These are phyloP conservation scores for Drosophila hawaiiensis DNA, from an alignment of 2,888 invertebrate species.

Conservation along the genomic window DNA sequence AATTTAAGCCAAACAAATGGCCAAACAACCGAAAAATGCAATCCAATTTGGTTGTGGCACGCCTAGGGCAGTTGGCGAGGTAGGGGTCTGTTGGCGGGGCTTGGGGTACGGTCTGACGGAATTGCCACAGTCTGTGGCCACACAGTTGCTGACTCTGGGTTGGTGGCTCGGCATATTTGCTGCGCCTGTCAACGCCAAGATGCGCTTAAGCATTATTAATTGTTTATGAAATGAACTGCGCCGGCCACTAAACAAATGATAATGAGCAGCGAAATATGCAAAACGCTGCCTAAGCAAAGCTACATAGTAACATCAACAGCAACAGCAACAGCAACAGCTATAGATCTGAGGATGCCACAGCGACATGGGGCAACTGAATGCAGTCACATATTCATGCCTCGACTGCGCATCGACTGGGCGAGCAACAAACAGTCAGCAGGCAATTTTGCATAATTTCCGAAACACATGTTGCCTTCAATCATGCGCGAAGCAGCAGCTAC, in stretches of 20 bases:
- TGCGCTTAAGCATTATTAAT: conserved; percentile 80
- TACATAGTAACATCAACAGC: conserved; percentile 3
- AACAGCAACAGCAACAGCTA: conserved; percentile 9
- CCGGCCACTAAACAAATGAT: conserved; percentile 71
- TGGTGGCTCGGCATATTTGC: conserved; percentile 57
- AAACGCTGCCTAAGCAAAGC: conserved; percentile 54
- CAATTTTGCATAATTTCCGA: conserved; percentile 82
- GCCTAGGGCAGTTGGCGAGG: conserved; percentile 13
- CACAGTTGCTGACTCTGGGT: conserved; percentile 43
- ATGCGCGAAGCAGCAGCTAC: conserved; percentile 68
- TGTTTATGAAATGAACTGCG: conserved; percentile 78
- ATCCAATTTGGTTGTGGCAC: conserved; percentile 42
- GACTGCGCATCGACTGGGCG: conserved; percentile 14
- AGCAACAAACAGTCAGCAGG: conserved; percentile 50
- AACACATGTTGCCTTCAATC: conserved; percentile 84
- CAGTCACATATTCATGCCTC: conserved; percentile 40
- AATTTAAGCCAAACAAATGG: conserved; percentile 73
- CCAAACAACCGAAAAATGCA: conserved; percentile 60
- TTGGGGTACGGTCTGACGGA: conserved; percentile 18
- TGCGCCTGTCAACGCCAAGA: conserved; percentile 74
- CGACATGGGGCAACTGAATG: conserved; percentile 20
- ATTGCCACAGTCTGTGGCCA: conserved; percentile 37
- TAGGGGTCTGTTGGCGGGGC: background rate
- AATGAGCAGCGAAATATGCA: conserved; percentile 78
- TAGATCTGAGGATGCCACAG: conserved; percentile 25